phyloP scores from a whole-genome alignment of 2,113 vertebrate genomes.

The Nipponia nippon region DNA sequence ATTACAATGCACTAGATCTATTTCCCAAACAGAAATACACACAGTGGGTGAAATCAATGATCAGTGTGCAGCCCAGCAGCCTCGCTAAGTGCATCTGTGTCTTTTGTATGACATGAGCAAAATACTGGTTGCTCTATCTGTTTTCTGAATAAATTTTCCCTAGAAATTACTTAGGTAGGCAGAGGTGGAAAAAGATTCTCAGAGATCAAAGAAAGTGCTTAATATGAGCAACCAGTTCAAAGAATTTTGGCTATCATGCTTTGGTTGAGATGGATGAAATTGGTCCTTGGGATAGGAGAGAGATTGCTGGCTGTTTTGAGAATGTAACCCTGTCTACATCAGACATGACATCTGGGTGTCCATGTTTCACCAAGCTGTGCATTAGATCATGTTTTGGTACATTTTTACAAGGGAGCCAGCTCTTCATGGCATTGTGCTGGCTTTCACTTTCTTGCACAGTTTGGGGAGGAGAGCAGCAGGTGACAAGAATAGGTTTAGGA shows the following conservation, averaged over 20 bases:
- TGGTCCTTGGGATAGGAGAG: neutral
- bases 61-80: neutral
- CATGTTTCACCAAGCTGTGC: neutral
- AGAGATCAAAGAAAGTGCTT: neutral
- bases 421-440: neutral
- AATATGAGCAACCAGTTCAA: neutral
- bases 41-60: neutral
- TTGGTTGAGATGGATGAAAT: neutral
- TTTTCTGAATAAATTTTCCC: neutral
- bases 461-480: neutral
- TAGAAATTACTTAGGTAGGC: neutral
- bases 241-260: neutral
- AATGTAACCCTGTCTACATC: neutral
- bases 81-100: neutral
- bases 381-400: neutral
- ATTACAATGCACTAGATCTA: neutral
- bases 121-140: neutral
- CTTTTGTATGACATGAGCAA: neutral
- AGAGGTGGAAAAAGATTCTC: neutral
- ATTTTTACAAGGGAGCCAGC: neutral
- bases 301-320: neutral
- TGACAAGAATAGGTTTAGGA: neutral
- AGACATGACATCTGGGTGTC: neutral
- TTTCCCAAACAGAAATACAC: neutral
- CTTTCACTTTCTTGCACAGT: neutral